phyloP scores from a whole-genome alignment of 1,140 invertebrate genomes.

The Adelges cooleyi region DNA sequence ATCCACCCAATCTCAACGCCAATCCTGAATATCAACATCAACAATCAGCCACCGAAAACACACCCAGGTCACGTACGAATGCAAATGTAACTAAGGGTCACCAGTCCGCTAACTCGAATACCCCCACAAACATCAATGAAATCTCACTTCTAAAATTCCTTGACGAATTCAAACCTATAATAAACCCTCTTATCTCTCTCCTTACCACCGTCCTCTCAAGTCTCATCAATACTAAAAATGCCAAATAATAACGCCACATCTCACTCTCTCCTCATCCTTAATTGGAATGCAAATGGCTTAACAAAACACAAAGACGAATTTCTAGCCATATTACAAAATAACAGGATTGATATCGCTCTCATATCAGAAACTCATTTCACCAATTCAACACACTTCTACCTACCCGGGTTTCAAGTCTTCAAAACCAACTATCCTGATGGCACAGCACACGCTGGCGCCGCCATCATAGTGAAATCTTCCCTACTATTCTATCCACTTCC shows the following conservation, averaged over 20 bases:
- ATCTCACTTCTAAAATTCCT: background rate
- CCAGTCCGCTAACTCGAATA: background rate
- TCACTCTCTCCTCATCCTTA: too few species aligned
- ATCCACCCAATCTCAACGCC: too few species aligned
- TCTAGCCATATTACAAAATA: too few species aligned
- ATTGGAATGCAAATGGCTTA: too few species aligned
- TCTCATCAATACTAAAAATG: background rate
- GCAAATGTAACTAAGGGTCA: too few species aligned
- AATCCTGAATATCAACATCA: too few species aligned
- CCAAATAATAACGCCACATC: background rate
- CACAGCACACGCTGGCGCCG: slow-evolving; percentile 33
- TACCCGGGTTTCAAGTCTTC: slow-evolving; percentile 31
- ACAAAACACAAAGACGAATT: too few species aligned
- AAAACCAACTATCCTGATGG: slow-evolving; percentile 35
- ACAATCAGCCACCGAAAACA: too few species aligned
- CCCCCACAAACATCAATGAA: background rate
- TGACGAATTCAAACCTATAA: background rate
- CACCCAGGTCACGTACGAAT: too few species aligned
- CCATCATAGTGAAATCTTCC: slow-evolving; percentile 33
- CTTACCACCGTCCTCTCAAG: background rate
- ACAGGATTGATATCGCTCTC: slow-evolving; percentile 12
- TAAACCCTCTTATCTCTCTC: background rate
- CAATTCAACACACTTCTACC: slow-evolving; percentile 29
- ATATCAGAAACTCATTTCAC: slow-evolving; percentile 35
- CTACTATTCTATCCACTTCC: slow-evolving; percentile 30